Evolutionary conservation across 2,113 vertebrate species (phyloP), one percentile per base, ranked within the genome.

Genomic region (Urocolius indicus): DNA sequence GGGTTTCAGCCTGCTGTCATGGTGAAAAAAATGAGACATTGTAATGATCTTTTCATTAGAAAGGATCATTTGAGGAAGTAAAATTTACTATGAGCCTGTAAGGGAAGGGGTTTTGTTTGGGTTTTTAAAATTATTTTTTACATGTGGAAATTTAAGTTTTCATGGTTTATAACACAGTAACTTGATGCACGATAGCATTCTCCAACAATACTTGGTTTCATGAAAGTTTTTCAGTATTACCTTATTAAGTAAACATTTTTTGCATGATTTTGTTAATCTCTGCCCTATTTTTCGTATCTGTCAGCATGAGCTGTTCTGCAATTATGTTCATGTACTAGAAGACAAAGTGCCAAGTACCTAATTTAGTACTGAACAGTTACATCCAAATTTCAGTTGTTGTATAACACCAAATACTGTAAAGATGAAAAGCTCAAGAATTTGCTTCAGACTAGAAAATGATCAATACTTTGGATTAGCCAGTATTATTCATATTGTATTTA

Each of bases 221-320:
- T 65, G 16, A 18, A 90, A 59, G 23, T 13, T 87, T 84, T 84
- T 65, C 41, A 52, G 32, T 58, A 45, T 89, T 91, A 92, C 86
- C 94, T 89, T 96, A 92, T 95, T 95, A 95, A 93, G 95, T 95
- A 94, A 95, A 92, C 83, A 76, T 36, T 78, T 52, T 52, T 54
- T 88, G 65, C 2, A 16, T 48, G 79, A 77, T 77, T 92, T 90
- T 2, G 3, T 87, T 95, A 34, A 74, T 84, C 75, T 76, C 88
- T 96, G 90, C 46, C 76, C 93, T 94, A 82, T 92, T 95, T 96
- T 94, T 84, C 43, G 34, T 43, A 10, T 86, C 73, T 82, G 84
- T 87, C 84, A 81, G 77, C 66, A 92, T 95, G 93, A 96, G 89
- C 89, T 97, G 91, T 96, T 95, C 89, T 84, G 87, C 95, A 96